Evolutionary conservation across 2,888 invertebrate species (phyloP).

Genomic region (Nemotelus pantherinus): DNA sequence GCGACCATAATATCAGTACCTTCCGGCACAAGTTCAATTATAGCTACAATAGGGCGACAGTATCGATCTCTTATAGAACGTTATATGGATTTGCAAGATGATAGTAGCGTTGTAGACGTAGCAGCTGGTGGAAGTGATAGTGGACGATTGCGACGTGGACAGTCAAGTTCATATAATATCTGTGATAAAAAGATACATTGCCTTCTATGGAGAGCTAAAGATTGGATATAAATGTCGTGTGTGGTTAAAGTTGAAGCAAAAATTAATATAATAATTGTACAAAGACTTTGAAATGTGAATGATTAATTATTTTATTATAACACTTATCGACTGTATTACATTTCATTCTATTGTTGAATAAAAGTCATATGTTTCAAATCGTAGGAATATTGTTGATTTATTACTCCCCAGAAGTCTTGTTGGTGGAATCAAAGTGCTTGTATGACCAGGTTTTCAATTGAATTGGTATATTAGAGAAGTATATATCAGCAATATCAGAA

Average conservation of each 20-base stretch:
- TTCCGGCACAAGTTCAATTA: constrained; percentile 65
- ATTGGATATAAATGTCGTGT: constrained; percentile 59
- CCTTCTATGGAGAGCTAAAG: constrained; percentile 61
- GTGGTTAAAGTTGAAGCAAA: neutral
- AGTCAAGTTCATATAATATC: constrained; percentile 54
- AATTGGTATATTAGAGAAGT: too few relatives aligned
- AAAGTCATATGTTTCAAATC: constrained; percentile 24
- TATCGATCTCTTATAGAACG: constrained; percentile 80
- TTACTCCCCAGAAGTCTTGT: too few relatives aligned
- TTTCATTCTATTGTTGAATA: constrained; percentile 23
- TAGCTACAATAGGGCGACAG: constrained; percentile 85
- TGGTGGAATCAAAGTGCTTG: too few relatives aligned
- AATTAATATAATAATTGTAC: constrained; percentile 25
- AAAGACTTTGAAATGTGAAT: constrained; percentile 28
- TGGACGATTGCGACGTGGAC: constrained; percentile 55
- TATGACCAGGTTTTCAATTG: too few relatives aligned
- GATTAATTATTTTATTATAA: constrained; percentile 49
- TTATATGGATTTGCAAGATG: constrained; percentile 67
- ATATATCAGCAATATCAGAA: too few relatives aligned
- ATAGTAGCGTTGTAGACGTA: neutral
- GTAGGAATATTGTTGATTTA: neutral
- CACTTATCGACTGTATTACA: constrained; percentile 14
- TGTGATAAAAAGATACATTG: constrained; percentile 63
- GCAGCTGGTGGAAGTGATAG: constrained; percentile 51
- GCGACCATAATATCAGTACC: constrained; percentile 71